Conservation (phyloP, 2,113 vertebrate species). For the Poeciliopsis turrubarensis region DNA sequence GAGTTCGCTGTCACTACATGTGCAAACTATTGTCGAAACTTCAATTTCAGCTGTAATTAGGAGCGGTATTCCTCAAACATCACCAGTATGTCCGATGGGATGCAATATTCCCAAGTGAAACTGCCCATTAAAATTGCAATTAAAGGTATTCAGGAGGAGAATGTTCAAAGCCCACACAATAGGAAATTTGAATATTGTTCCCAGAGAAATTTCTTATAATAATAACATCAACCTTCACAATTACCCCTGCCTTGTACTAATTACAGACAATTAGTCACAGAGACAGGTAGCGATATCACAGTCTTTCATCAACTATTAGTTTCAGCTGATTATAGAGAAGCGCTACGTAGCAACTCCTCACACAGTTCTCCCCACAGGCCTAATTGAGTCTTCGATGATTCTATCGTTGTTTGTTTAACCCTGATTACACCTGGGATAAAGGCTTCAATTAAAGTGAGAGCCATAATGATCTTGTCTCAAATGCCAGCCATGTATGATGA, state of each 20-base stretch:
- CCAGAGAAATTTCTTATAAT: conserved; percentile 51
- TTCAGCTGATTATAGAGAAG: conserved; percentile 67
- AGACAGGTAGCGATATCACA: conserved; percentile 64
- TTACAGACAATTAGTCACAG: conserved; percentile 65
- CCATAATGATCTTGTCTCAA: conserved; percentile 72
- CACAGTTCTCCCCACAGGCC: conserved; percentile 54
- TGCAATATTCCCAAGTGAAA: conserved; percentile 34
- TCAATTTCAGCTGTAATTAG: conserved; percentile 37
- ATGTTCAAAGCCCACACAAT: conserved; percentile 41
- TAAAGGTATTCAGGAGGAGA: conserved; percentile 27
- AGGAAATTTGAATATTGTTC: conserved; percentile 45
- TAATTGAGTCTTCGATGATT: conserved; percentile 69
- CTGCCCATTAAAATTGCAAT: conserved; percentile 47
- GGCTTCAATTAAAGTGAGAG: conserved; percentile 71
- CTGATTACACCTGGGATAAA: conserved; percentile 76
- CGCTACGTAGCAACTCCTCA: conserved; percentile 44
- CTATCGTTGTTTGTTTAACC: conserved; percentile 70
- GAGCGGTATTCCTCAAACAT: conserved; percentile 23
- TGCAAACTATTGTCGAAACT: conserved; percentile 16
- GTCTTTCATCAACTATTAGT: conserved; percentile 64
- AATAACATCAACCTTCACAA: conserved; percentile 53
- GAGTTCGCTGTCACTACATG: conserved; percentile 30
- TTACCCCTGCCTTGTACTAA: conserved; percentile 64
- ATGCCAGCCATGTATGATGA: conserved; percentile 56
- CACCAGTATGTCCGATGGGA: conserved; percentile 21